Base-by-base conservation (phyloP, 2,888 invertebrate species). In the Plebejus anna region DNA sequence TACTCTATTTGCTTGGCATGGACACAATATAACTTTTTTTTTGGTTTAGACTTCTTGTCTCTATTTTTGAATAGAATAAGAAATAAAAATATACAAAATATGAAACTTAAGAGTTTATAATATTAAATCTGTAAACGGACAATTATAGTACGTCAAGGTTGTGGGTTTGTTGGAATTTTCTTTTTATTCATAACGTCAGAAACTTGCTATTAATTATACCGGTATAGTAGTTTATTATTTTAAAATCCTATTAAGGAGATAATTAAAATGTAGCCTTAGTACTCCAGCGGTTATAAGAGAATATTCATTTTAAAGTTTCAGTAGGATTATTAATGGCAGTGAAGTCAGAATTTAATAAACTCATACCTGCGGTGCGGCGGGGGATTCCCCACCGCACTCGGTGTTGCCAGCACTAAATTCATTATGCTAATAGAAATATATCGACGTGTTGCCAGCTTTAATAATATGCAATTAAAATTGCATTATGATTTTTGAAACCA, bases 221-320 rank as follows among this genome's bases (percentile, higher is more conserved):
- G n/a, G 13, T 13, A 32, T 66, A 36, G 1, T 11, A 32, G 66
- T 66, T 36, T 32, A 32, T 66, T 66, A 66, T 66, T 66, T 66
- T 66, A 36, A 32, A 66, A 66, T 66, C 66, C 32, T 66, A 66
- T 66, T 32, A 66, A 4, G 4, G 32, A 66, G 66, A 66, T 66
- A 66, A 66, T 66, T 66, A 66, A 66, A 66, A 66, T 13, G 66
- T 66, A 66, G 66, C 32, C 36, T 36, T 36, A 66, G 32, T 66
- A 66, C 32, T 66, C 9, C 28, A 11, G 66, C 66, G 32, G 66
- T 66, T 66, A 66, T 66, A 66, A 66, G 5, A 66, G 66, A 66
- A 66, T 66, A 66, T 66, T 66, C 66, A 66, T 66, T 66, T 36
- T 36, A 66, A 66, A 66, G 22, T 66, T 66, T 36, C 66, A 66